Conservation (phyloP, 2,797 vertebrate species). For the Neosilurus hyrtlii region DNA sequence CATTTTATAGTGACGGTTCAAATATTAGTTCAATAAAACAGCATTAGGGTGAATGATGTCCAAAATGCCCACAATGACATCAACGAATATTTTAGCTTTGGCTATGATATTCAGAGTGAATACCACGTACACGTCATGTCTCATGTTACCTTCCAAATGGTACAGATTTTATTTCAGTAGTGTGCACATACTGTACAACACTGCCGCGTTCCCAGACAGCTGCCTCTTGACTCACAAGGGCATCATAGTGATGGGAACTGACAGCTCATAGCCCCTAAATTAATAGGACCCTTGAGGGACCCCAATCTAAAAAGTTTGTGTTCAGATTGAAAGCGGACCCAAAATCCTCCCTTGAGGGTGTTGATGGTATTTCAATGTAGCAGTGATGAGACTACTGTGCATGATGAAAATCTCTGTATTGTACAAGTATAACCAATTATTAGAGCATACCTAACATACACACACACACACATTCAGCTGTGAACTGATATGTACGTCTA, state of each 20-base stretch:
- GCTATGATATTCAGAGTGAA: neutral
- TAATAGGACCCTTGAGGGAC: neutral
- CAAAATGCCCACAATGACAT: neutral
- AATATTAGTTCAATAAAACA: neutral
- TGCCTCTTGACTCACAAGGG: constrained; percentile 1
- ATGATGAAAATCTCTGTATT: constrained; percentile 6
- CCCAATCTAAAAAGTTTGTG: neutral
- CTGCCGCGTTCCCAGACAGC: neutral
- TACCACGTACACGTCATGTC: neutral
- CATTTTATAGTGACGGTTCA: neutral
- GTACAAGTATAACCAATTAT: neutral
- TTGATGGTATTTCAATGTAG: constrained; percentile 1
- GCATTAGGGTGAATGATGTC: neutral
- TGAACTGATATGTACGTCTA: constrained; percentile 14
- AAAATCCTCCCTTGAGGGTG: neutral
- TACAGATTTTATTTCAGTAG: constrained; percentile 8
- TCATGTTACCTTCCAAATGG: neutral
- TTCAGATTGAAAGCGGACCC: neutral
- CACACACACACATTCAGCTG: neutral
- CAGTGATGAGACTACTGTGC: neutral
- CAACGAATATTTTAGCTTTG: neutral
- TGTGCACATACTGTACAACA: neutral
- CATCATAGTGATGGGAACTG: constrained; percentile 9
- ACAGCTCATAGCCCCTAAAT: neutral
- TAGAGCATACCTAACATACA: neutral